phyloP scores from a whole-genome alignment of 2,113 vertebrate genomes.

The Oxyruncus cristatus region DNA sequence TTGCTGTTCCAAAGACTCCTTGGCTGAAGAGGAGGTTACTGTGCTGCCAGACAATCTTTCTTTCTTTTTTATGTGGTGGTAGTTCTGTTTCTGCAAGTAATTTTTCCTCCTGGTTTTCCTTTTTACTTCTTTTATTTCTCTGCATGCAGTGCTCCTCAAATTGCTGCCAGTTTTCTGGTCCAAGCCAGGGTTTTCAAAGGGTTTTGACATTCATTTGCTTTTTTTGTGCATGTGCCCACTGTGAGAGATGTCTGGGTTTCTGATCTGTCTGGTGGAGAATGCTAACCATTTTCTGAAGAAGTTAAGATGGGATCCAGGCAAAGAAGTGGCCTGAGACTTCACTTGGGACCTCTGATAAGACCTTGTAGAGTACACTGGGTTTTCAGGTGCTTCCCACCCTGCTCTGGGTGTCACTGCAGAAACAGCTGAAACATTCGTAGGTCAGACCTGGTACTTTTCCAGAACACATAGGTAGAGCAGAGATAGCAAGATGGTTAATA shows the following conservation, averaged over 20 bases:
- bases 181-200: not conserved
- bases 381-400: not conserved
- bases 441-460: not conserved
- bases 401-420: not conserved
- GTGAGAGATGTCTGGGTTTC: not conserved
- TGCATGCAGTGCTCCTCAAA: not conserved
- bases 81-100: not conserved
- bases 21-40: not conserved
- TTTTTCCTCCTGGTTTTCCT: not conserved
- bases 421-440: fast-evolving
- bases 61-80: not conserved
- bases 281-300: not conserved
- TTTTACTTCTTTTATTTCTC: not conserved
- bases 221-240: not conserved
- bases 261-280: not conserved
- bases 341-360: not conserved
- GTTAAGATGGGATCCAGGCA: not conserved
- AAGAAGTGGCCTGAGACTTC: not conserved
- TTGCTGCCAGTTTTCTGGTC: not conserved
- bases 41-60: not conserved
- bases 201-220: not conserved
- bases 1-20: not conserved
- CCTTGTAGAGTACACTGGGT: not conserved
- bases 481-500: too few relatives aligned
- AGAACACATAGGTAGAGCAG: not conserved